Evolutionary conservation across 2,797 vertebrate genomes (phyloP).

Genomic region (Molossus molossus): DNA sequence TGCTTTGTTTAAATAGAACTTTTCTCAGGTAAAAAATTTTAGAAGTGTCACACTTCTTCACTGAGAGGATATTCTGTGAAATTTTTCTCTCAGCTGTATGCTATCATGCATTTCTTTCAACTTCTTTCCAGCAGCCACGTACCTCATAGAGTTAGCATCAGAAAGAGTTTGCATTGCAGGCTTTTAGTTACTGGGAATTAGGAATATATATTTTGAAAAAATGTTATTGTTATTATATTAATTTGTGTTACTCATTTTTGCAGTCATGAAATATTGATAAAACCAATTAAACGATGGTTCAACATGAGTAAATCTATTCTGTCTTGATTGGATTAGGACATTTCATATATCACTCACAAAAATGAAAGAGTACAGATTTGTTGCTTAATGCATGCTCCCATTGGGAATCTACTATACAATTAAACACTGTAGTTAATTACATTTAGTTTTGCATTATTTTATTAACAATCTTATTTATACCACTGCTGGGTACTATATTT

Average conservation of each 20-base stretch:
- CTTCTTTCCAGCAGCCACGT: neutral
- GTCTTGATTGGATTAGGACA: neutral
- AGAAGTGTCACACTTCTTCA: neutral
- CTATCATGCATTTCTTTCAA: neutral
- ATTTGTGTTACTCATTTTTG: neutral
- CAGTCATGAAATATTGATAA: neutral
- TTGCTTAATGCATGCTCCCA: neutral
- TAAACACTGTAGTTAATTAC: neutral
- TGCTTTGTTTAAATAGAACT: neutral
- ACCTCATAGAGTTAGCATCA: neutral
- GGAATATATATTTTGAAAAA: neutral
- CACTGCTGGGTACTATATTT: neutral
- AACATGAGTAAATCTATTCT: neutral
- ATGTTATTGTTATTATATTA: neutral
- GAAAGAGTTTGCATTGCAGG: neutral
- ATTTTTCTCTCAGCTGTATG: neutral
- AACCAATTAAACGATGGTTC: neutral
- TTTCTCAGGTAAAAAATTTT: neutral
- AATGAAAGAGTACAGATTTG: neutral
- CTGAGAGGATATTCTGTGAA: neutral
- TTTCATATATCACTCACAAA: constrained; percentile 12
- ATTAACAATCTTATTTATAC: neutral
- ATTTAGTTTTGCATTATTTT: neutral
- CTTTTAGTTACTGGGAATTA: neutral
- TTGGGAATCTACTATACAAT: neutral